Evolutionary conservation across 2,113 vertebrate genomes (phyloP).

Genomic region (Eublepharis macularius): DNA sequence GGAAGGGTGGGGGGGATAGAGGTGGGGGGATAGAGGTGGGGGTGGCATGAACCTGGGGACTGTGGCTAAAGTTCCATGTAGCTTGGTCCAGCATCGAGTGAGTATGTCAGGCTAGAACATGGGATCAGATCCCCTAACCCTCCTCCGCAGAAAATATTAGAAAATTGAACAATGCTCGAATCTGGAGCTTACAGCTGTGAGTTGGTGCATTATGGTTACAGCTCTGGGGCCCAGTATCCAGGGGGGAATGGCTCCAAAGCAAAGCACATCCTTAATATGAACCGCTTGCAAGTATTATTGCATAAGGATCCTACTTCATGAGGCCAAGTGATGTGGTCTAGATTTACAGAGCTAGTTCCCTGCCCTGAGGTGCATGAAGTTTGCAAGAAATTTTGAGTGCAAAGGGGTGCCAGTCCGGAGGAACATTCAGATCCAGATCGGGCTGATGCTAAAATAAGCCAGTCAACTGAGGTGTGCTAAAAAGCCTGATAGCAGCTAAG

Average conservation of each 20-base stretch:
- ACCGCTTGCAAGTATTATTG: background rate
- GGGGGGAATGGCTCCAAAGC: background rate
- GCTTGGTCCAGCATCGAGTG: background rate
- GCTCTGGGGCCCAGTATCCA: background rate
- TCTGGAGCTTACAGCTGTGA: background rate
- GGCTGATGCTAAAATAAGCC: too few relatives aligned
- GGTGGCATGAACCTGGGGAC: background rate
- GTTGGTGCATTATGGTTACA: background rate
- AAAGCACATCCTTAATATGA: background rate
- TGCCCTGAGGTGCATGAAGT: background rate
- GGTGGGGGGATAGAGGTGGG: background rate
- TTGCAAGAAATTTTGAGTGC: background rate
- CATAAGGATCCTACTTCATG: background rate
- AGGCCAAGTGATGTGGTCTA: too few relatives aligned
- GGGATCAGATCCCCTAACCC: background rate
- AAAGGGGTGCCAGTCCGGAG: too few relatives aligned
- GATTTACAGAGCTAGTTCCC: too few relatives aligned
- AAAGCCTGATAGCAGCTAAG: background rate
- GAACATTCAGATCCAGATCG: background rate
- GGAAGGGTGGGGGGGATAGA: background rate
- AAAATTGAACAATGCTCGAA: too few relatives aligned
- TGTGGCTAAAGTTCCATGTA: background rate
- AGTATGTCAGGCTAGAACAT: background rate
- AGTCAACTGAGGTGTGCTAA: background rate
- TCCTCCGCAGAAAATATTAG: background rate